Conservation (phyloP, 2,113 vertebrate species). For the Cryptomyrus ogoouensis region DNA sequence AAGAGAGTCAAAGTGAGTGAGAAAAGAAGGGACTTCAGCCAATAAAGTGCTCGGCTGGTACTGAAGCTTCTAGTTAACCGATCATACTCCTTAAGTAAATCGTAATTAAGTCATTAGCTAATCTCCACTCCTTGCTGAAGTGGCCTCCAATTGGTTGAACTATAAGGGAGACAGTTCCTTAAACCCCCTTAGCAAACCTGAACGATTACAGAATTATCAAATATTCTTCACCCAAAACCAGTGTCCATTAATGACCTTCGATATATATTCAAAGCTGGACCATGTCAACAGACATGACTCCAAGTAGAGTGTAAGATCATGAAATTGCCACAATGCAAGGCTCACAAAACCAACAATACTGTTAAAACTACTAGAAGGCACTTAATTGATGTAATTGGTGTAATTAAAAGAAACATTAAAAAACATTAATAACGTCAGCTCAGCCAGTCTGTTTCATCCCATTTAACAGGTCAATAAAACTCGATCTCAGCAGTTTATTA, state of each 20-base stretch:
- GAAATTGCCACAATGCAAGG: background rate
- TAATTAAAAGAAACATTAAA: background rate
- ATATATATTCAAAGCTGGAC: background rate
- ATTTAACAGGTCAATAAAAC: background rate
- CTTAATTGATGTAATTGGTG: background rate
- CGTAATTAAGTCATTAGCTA: background rate
- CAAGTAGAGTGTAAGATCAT: background rate
- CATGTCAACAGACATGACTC: background rate
- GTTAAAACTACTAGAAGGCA: background rate
- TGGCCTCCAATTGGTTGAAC: background rate
- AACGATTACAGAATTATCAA: background rate
- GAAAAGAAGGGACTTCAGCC: background rate
- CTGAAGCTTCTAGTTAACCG: background rate
- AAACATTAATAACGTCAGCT: background rate
- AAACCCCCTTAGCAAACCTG: background rate
- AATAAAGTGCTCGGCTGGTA: background rate
- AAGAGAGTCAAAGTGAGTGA: background rate
- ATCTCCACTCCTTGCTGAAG: background rate
- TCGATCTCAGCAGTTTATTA: background rate
- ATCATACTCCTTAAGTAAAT: background rate
- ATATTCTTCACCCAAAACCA: background rate
- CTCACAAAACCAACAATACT: background rate
- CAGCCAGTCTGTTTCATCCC: background rate
- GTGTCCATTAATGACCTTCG: background rate
- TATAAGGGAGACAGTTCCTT: background rate